Evolutionary conservation across 2,888 invertebrate species (phyloP).

Genomic region (Morpho achilles): DNA sequence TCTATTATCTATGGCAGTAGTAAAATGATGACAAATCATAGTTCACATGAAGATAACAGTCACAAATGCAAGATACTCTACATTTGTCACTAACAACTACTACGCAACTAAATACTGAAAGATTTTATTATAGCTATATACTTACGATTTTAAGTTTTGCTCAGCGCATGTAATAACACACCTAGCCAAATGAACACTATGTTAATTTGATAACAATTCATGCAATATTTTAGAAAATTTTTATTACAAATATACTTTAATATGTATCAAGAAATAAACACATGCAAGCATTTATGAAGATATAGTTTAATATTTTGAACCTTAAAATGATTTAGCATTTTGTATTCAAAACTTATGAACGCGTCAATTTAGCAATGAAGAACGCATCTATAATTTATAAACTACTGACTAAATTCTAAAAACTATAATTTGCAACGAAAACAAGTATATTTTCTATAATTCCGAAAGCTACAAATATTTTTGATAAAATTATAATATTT

Average conservation of each 20-base stretch:
- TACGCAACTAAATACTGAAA: slow-evolving; percentile 2
- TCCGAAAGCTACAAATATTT: too few relatives aligned
- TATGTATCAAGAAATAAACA: slow-evolving; percentile 5
- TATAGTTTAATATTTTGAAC: neutral
- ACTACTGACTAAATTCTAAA: too few relatives aligned
- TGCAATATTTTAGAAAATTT: slow-evolving; percentile 35
- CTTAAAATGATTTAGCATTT: slow-evolving; percentile 5
- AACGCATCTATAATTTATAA: too few relatives aligned
- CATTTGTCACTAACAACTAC: neutral
- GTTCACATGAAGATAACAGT: neutral
- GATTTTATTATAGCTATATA: slow-evolving; percentile 34
- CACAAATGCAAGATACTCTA: slow-evolving; percentile 1
- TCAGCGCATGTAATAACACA: slow-evolving; percentile 72
- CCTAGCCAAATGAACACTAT: slow-evolving; percentile 71
- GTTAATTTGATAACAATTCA: slow-evolving; percentile 50
- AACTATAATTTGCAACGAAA: too few relatives aligned
- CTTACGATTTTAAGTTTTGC: slow-evolving; percentile 71
- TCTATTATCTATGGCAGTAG: neutral
- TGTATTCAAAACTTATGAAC: neutral
- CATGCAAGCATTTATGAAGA: slow-evolving; percentile 39
- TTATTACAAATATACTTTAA: slow-evolving; percentile 2
- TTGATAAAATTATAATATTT: too few relatives aligned
- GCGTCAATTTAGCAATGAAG: too few relatives aligned
- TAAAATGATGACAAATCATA: slow-evolving; percentile 9
- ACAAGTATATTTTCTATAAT: too few relatives aligned